phyloP scores from a whole-genome alignment of 2,113 vertebrate species.

The Sterrhoptilus dennistouni region DNA sequence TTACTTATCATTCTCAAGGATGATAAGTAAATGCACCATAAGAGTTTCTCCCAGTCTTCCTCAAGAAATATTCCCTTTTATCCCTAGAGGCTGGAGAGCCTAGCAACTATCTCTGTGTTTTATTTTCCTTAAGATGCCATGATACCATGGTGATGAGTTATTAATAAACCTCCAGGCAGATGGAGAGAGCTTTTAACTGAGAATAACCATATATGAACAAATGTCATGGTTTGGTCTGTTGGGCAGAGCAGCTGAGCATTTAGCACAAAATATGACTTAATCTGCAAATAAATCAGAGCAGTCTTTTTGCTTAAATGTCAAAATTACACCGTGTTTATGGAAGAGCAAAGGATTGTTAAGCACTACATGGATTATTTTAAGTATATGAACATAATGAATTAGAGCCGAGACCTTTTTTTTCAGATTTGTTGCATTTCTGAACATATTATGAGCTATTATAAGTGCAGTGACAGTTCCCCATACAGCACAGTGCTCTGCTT shows the following conservation, averaged over 20 bases:
- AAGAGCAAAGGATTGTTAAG: background rate
- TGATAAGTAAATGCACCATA: background rate
- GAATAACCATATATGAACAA: conserved; percentile 68
- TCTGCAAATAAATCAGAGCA: conserved; percentile 54
- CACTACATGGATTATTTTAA: background rate
- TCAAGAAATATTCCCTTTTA: conserved; percentile 14
- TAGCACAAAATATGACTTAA: conserved; percentile 39
- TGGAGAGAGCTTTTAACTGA: conserved; percentile 31
- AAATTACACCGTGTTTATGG: background rate
- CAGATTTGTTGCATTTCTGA: conserved; percentile 13
- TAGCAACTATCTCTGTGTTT: conserved; percentile 64
- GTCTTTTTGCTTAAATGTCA: conserved; percentile 13
- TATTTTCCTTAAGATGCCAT: conserved; percentile 57
- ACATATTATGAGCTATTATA: background rate
- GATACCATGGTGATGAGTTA: conserved; percentile 62
- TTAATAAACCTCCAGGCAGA: conserved; percentile 60
- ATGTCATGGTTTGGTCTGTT: conserved; percentile 26
- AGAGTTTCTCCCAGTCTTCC: background rate
- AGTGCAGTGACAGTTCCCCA: conserved; percentile 5
- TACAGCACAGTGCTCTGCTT: background rate
- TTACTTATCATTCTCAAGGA: too few species aligned
- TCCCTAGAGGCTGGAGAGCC: background rate
- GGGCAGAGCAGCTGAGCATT: conserved; percentile 3
- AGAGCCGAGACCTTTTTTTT: background rate
- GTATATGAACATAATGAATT: background rate